phyloP scores from a whole-genome alignment of 2,888 invertebrate genomes.

The Oscheius myriophilus region DNA sequence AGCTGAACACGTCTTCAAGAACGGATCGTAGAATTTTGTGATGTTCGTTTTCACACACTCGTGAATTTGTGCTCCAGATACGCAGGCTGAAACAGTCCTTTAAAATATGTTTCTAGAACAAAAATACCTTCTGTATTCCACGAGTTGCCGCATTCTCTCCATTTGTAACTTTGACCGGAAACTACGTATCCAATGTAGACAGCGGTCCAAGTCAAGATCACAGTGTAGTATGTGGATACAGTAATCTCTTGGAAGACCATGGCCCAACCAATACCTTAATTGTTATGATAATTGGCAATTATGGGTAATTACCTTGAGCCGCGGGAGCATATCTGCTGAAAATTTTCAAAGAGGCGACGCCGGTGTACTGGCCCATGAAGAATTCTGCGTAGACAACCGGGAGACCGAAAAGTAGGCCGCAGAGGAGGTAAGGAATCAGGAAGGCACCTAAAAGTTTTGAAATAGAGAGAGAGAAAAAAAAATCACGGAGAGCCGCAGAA shows the following conservation, averaged over 20 bases:
- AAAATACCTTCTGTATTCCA: conserved; percentile 13
- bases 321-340: conserved; percentile 24
- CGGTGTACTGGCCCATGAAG: conserved; percentile 66
- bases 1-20: background rate
- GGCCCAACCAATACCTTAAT: conserved; percentile 15
- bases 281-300: background rate
- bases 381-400: conserved; percentile 70
- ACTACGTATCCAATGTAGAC: conserved; percentile 3
- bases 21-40: conserved; percentile 5
- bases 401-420: conserved; percentile 70
- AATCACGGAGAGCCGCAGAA: too few relatives aligned
- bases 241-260: conserved; percentile 14
- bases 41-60: background rate
- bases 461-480: too few relatives aligned
- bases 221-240: conserved; percentile 10
- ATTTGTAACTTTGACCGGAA: conserved; percentile 4
- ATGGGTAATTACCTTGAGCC: conserved; percentile 13
- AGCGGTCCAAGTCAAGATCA: conserved; percentile 10
- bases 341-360: background rate
- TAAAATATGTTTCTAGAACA: background rate
- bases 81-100: conserved; percentile 8
- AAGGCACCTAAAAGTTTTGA: conserved; percentile 70
- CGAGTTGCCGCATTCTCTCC: conserved; percentile 3
- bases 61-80: background rate
- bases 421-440: conserved; percentile 70